phyloP scores from a whole-genome alignment of 2,113 vertebrate genomes.

The Colinus virginianus region DNA sequence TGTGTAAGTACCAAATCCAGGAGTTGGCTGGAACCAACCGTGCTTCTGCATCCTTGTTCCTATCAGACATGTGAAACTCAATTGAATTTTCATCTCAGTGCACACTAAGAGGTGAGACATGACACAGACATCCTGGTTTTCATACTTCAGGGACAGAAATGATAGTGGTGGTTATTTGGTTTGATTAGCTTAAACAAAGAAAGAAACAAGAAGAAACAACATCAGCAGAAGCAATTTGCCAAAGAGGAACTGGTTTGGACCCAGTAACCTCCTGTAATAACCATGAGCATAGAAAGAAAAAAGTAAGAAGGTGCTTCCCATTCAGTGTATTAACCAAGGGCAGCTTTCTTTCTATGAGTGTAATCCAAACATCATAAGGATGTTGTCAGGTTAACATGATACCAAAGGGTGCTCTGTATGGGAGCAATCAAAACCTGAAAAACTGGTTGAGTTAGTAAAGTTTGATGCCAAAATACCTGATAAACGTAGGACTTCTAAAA shows the following conservation, averaged over 20 bases:
- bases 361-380: neutral
- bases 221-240: neutral
- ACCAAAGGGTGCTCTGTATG: neutral
- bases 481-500: neutral
- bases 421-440: neutral
- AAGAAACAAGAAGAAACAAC: neutral
- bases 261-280: too few relatives aligned
- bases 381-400: neutral
- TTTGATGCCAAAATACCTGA: neutral
- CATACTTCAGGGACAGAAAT: neutral
- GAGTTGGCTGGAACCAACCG: neutral
- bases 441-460: neutral
- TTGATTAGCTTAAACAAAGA: neutral
- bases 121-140: neutral
- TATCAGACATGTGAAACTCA: neutral
- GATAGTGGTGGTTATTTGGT: neutral
- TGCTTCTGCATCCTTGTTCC: neutral
- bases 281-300: neutral
- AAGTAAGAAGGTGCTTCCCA: neutral
- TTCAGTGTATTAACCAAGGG: neutral
- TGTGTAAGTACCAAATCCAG: neutral
- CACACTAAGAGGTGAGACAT: neutral
- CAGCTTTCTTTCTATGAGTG: neutral
- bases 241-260: neutral
- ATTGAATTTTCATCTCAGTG: neutral